Conservation (phyloP, 2,113 vertebrate genomes). For the Syngnathoides biaculeatus region DNA sequence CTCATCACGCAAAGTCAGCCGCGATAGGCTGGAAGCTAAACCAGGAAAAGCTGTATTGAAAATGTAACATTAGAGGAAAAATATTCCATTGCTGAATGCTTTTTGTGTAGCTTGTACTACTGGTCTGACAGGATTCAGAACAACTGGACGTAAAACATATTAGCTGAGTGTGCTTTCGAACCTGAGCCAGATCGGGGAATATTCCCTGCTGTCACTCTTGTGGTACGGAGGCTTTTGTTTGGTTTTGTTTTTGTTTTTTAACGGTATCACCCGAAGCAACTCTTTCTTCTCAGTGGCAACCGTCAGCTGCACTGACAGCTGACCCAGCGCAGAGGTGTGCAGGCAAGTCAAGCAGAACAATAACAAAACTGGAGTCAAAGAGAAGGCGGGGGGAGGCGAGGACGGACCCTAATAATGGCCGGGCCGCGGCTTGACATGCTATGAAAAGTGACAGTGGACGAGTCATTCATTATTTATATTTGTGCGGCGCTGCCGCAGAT, state of each 20-base stretch:
- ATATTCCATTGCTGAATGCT: no score
- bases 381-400: conserved; percentile 58
- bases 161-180: conserved; percentile 38
- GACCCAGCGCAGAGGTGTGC: conserved; percentile 59
- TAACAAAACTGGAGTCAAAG: conserved; percentile 68
- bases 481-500: conserved; percentile 66
- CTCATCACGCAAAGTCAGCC: not conserved
- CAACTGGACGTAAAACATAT: conserved; percentile 32
- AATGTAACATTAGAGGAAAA: no score
- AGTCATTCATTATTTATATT: conserved; percentile 81
- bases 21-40: not conserved
- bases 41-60: not conserved
- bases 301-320: conserved; percentile 59
- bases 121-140: conserved; percentile 32
- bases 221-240: not conserved
- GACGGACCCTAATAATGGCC: conserved; percentile 75
- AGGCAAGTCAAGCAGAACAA: conserved; percentile 67
- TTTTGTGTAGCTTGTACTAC: conserved; percentile 14
- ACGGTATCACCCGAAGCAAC: conserved; percentile 26
- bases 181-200: conserved; percentile 36
- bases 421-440: conserved; percentile 67
- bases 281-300: conserved; percentile 54
- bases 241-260: not conserved
- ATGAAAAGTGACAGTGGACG: conserved; percentile 79
- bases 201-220: conserved; percentile 29